phyloP scores from a whole-genome alignment of 2,888 invertebrate genomes.

The Agrochola lychnidis region DNA sequence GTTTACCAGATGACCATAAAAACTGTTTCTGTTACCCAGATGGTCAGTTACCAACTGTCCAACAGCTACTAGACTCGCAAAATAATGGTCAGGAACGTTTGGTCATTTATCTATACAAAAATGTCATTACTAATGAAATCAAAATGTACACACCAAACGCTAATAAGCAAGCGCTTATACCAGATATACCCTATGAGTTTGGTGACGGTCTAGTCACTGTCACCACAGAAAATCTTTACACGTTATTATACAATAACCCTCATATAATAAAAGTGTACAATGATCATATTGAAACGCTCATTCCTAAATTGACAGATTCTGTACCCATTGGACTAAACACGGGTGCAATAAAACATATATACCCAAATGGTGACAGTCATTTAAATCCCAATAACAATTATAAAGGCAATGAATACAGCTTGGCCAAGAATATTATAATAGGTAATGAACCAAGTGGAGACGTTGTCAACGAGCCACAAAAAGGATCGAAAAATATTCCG shows the following conservation, averaged over 20 bases:
- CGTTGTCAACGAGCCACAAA: conserved; percentile 1
- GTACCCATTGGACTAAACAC: conserved; percentile 50
- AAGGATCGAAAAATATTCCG: neutral
- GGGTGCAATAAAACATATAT: conserved; percentile 50
- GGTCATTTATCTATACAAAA: conserved; percentile 78
- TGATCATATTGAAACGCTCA: conserved; percentile 20
- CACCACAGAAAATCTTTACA: conserved; percentile 48
- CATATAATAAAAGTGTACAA: conserved; percentile 48
- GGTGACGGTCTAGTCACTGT: conserved; percentile 66
- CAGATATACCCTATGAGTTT: conserved; percentile 73
- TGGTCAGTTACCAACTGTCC: conserved; percentile 48
- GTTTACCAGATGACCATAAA: conserved; percentile 9
- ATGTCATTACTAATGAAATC: conserved; percentile 62
- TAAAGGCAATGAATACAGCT: conserved; percentile 28
- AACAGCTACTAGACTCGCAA: conserved; percentile 62
- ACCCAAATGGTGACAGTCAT: conserved; percentile 19
- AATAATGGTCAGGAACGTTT: conserved; percentile 72
- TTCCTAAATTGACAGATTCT: conserved; percentile 14
- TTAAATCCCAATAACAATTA: conserved; percentile 9
- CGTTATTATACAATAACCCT: conserved; percentile 53
- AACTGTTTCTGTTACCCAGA: conserved; percentile 71
- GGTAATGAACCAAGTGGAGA: conserved; percentile 11
- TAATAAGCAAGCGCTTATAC: conserved; percentile 76
- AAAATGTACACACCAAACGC: conserved; percentile 74
- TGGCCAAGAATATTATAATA: neutral